Base-by-base conservation (phyloP, 2,113 vertebrate genomes). In the Phaethornis superciliosus region DNA sequence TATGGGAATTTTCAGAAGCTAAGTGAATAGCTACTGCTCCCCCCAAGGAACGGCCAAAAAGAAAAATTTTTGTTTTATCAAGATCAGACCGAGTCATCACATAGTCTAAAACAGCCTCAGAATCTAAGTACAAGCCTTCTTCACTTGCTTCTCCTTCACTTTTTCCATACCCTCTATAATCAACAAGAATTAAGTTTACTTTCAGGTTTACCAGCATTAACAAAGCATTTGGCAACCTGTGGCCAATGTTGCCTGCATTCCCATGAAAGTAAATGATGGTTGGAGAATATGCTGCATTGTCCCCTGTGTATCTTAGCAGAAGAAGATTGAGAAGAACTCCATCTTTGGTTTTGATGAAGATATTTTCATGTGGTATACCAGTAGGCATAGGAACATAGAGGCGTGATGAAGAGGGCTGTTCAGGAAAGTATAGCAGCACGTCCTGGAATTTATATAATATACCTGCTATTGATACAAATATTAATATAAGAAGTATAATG, bases 391-490 rank as follows among this genome's bases (percentile, higher is more conserved):
- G 99, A 75, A 99, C 99, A 56, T 99, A 99, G 63, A 99, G 98
- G 85, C 99, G 99, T 17, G 99, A 99, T 20, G 99, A 99, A 10
- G 99, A 98, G 32, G 99, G 99, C 96, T 99, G 99, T 60, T 99
- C 99, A 24, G 99, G 99, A 90, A 99, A 99, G 96, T 99, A 99
- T 69, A 99, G 99, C 90, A 99, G 97, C 51, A 99, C 98, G 88
- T 99, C 99, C 97, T 99, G 99, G 97, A 99, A 99, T 89, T 99
- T 99, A 98, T 99, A 99, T 10, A 99, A 97, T 97, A 99, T 99
- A 70, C 99, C 99, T 0, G 99, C 99, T 93, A 99, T 98, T 4
- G 99, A 99, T 26, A 98, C 97, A 85, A 99, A 96, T 96, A 99
- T 99, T 89, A 99, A 97, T 74, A 98, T 95, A 47, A 99, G 98